Evolutionary conservation across 1,140 invertebrate genomes (phyloP).

Genomic region (Papilio machaon): DNA sequence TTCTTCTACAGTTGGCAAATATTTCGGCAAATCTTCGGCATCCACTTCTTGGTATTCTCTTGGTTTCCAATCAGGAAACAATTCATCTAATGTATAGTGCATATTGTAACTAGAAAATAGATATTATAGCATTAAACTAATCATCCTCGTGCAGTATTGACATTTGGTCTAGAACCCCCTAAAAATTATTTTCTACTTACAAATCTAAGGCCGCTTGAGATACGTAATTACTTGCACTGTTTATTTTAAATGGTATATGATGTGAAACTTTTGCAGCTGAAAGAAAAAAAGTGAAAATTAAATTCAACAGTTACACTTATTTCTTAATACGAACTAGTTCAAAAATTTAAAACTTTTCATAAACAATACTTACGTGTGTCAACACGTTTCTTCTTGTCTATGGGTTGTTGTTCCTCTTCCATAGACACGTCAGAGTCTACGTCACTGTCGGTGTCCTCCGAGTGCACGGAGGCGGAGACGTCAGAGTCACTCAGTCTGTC

Average conservation of each 20-base stretch:
- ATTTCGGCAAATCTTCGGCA: slow-evolving; percentile 49
- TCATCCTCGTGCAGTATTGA: background rate
- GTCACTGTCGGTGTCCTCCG: slow-evolving; percentile 52
- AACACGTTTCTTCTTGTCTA: slow-evolving; percentile 46
- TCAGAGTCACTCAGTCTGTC: slow-evolving; percentile 51
- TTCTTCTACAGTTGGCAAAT: slow-evolving; percentile 58
- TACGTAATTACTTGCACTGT: slow-evolving; percentile 48
- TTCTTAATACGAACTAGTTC: background rate
- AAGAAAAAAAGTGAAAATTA: slow-evolving; percentile 25
- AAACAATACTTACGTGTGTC: slow-evolving; percentile 50
- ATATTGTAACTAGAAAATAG: slow-evolving; percentile 55
- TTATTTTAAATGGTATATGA: slow-evolving; percentile 54
- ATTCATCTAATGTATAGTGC: slow-evolving; percentile 49
- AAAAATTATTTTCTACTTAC: slow-evolving; percentile 54
- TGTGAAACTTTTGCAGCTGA: slow-evolving; percentile 44
- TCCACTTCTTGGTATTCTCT: slow-evolving; percentile 48
- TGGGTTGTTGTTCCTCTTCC: slow-evolving; percentile 45
- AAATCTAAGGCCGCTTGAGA: slow-evolving; percentile 51
- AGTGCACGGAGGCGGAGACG: slow-evolving; percentile 46
- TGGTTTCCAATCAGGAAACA: slow-evolving; percentile 58
- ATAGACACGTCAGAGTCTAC: slow-evolving; percentile 53
- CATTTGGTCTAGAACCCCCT: too few relatives aligned
- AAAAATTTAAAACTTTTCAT: background rate
- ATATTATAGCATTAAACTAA: background rate
- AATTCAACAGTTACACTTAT: background rate